Conservation (phyloP, 2,797 vertebrate species). For the Myotis vivesi region DNA sequence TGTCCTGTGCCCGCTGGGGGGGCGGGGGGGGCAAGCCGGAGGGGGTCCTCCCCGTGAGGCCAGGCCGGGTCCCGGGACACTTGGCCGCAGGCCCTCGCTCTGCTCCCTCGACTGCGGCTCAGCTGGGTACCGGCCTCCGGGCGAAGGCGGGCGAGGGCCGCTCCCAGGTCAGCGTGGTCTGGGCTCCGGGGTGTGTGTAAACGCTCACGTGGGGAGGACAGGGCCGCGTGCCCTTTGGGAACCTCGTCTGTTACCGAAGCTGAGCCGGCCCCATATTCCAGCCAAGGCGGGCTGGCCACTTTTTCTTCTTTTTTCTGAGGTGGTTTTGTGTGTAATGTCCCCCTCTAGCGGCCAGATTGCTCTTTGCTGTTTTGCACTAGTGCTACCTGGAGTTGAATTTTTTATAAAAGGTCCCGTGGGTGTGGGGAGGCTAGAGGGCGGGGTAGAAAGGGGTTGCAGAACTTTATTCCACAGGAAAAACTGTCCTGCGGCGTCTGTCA, state of each 20-base stretch:
- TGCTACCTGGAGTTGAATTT: background rate
- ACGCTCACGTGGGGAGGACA: background rate
- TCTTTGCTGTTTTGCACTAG: background rate
- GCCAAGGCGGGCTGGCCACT: too few relatives aligned
- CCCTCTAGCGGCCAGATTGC: slow-evolving; percentile 68
- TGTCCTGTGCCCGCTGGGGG: too few relatives aligned
- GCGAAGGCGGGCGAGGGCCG: background rate
- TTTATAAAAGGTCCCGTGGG: background rate
- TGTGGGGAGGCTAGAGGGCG: background rate
- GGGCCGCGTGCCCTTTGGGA: background rate
- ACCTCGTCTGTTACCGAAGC: background rate
- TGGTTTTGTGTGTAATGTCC: slow-evolving; percentile 16
- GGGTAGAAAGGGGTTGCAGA: background rate
- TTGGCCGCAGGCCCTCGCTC: background rate
- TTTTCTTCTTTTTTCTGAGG: too few relatives aligned
- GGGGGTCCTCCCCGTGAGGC: background rate
- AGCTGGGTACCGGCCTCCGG: background rate
- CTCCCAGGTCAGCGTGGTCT: background rate
- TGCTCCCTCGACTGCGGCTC: too few relatives aligned
- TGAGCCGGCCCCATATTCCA: background rate
- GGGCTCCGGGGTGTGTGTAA: background rate
- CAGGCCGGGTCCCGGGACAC: background rate
- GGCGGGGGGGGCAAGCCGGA: too few relatives aligned
- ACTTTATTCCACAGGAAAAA: background rate
- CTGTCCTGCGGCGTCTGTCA: background rate